A percentile compares a stretch with the other conserved stretches of the same genome.
Evolutionary conservation across 2,888 invertebrate species (phyloP).

Genomic region (Drosophila tanythrix): DNA sequence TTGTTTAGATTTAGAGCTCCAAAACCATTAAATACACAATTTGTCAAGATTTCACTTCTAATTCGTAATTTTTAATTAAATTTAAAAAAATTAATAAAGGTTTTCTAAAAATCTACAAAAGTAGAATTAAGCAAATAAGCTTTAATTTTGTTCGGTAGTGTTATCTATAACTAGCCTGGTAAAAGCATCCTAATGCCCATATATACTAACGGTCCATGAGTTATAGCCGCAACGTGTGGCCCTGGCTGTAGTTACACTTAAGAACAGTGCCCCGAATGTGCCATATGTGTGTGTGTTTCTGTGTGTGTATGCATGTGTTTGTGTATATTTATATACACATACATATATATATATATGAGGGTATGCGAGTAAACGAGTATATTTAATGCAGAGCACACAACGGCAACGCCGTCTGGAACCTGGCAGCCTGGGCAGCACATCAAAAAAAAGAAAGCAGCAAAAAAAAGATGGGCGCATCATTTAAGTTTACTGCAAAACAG

Average conservation of each 20-base stretch:
- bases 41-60: background rate
- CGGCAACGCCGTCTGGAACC: slow-evolving; percentile 42
- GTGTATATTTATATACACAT: background rate
- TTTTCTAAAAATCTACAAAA: background rate
- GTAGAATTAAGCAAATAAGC: background rate
- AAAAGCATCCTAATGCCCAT: slow-evolving; percentile 69
- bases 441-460: slow-evolving; percentile 20
- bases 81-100: too few species aligned
- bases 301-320: slow-evolving; percentile 11
- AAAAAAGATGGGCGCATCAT: slow-evolving; percentile 54
- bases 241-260: slow-evolving; percentile 71
- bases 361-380: slow-evolving; percentile 49
- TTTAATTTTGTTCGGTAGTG: slow-evolving; percentile 33
- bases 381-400: slow-evolving; percentile 60
- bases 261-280: slow-evolving; percentile 43
- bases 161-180: slow-evolving; percentile 60
- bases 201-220: slow-evolving; percentile 61
- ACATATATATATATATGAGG: background rate
- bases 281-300: slow-evolving; percentile 24
- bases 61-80: background rate
- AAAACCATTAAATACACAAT: background rate
- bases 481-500: slow-evolving; percentile 67
- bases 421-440: slow-evolving; percentile 15
- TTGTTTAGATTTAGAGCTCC: background rate
- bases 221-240: slow-evolving; percentile 76